Percentiles rank a stretch among this genome's conserved stretches.
These are phyloP conservation scores for Callorhinus ursinus DNA, from an alignment of 2,113 vertebrate genomes.

Conservation along the genomic window DNA sequence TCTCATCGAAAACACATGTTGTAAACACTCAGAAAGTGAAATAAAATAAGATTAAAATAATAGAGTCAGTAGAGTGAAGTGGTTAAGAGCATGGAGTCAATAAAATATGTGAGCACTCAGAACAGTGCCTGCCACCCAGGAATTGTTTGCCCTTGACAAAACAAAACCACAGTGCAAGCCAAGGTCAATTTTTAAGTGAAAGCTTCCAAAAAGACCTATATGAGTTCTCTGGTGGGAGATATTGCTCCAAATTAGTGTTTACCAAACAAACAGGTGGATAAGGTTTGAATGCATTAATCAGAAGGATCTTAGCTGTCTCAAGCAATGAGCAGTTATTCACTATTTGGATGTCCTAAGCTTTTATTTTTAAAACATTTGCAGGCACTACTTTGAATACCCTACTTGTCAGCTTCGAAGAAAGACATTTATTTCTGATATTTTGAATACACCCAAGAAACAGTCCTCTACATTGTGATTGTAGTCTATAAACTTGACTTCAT, in stretches of 20 bases:
- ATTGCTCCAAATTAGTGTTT: constrained; percentile 13
- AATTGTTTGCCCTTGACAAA: constrained; percentile 3
- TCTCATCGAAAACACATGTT: background rate
- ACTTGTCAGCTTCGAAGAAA: constrained; percentile 51
- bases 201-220: background rate
- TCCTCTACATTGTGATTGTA: constrained; percentile 1
- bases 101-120: background rate
- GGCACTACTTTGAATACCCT: background rate
- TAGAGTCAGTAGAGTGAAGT: background rate
- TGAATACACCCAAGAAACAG: constrained; percentile 42
- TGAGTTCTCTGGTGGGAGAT: background rate
- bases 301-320: background rate
- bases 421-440: constrained; percentile 39
- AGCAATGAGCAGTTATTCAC: background rate
- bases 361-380: constrained; percentile 33
- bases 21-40: background rate
- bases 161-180: background rate
- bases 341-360: background rate
- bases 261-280: background rate
- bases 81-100: background rate
- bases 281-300: background rate
- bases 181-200: constrained; percentile 35
- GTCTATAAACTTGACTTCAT: constrained; percentile 66
- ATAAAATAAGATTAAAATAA: constrained; percentile 44
- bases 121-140: background rate